A percentile compares a stretch with the other conserved stretches of the same genome.
phyloP scores from a whole-genome alignment of 2,113 vertebrate genomes.

The Zosterops lateralis region DNA sequence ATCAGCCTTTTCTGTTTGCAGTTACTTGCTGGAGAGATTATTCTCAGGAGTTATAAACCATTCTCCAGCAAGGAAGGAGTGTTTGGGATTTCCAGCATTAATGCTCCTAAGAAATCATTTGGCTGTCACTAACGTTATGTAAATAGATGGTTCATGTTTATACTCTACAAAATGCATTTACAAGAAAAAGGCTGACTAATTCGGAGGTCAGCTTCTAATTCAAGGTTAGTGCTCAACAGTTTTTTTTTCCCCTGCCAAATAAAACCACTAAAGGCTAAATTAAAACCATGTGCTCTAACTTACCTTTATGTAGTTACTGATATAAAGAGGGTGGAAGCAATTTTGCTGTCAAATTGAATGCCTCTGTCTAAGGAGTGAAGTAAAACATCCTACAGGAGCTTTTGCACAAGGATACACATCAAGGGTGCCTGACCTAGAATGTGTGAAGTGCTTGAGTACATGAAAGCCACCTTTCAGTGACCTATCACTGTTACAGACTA shows the following conservation, averaged over 20 bases:
- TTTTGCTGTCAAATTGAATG: background rate
- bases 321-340: slow-evolving; percentile 3
- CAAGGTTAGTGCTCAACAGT: slow-evolving; percentile 38
- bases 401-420: background rate
- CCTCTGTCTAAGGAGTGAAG: background rate
- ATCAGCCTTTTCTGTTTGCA: background rate
- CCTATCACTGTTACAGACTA: background rate
- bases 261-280: slow-evolving; percentile 44
- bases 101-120: slow-evolving; percentile 47
- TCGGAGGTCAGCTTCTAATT: slow-evolving; percentile 52
- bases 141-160: slow-evolving; percentile 57
- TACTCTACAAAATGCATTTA: slow-evolving; percentile 45
- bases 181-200: slow-evolving; percentile 57
- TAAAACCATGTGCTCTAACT: slow-evolving; percentile 33
- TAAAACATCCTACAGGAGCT: background rate
- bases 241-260: background rate
- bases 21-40: background rate
- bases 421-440: background rate
- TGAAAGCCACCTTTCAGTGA: background rate
- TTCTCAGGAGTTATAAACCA: slow-evolving; percentile 1
- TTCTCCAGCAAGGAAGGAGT: slow-evolving; percentile 23
- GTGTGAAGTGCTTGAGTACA: background rate
- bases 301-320: slow-evolving; percentile 34
- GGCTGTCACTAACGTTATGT: slow-evolving; percentile 35
- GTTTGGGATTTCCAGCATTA: slow-evolving; percentile 44